Evolutionary conservation across 2,888 invertebrate species (phyloP).

Genomic region (Brachypalpus laphriformis): DNA sequence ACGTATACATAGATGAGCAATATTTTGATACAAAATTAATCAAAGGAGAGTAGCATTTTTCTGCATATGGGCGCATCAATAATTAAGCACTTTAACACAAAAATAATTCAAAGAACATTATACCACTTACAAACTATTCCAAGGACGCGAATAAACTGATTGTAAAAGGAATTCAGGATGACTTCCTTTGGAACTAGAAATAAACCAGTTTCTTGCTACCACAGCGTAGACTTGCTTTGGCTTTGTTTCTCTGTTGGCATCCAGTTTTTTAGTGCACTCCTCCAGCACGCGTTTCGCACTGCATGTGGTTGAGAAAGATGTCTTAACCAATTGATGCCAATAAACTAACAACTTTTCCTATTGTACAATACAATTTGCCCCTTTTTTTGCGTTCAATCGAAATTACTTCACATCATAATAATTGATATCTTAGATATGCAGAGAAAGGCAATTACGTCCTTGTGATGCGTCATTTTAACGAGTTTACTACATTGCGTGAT

Average conservation of each 20-base stretch:
- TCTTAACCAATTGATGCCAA: neutral
- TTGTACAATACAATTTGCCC: neutral
- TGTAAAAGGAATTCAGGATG: slow-evolving; percentile 27
- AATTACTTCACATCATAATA: neutral
- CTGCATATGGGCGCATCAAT: neutral
- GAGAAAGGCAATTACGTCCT: neutral
- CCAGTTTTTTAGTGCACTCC: neutral
- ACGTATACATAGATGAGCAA: neutral
- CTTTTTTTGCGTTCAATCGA: neutral
- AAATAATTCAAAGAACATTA: neutral
- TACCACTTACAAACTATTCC: neutral
- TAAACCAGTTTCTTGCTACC: slow-evolving; percentile 35
- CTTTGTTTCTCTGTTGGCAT: neutral
- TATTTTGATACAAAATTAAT: neutral
- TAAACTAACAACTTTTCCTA: neutral
- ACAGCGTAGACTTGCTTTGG: neutral
- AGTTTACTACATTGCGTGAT: slow-evolving; percentile 12
- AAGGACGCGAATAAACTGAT: slow-evolving; percentile 11
- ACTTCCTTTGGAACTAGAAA: neutral
- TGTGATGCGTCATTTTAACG: neutral
- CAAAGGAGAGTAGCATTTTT: neutral
- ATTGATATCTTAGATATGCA: neutral
- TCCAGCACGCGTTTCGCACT: neutral
- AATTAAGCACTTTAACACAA: too few relatives aligned
- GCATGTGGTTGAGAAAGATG: neutral